Conservation (phyloP, 2,113 vertebrate genomes). For the Seriola aureovittata region DNA sequence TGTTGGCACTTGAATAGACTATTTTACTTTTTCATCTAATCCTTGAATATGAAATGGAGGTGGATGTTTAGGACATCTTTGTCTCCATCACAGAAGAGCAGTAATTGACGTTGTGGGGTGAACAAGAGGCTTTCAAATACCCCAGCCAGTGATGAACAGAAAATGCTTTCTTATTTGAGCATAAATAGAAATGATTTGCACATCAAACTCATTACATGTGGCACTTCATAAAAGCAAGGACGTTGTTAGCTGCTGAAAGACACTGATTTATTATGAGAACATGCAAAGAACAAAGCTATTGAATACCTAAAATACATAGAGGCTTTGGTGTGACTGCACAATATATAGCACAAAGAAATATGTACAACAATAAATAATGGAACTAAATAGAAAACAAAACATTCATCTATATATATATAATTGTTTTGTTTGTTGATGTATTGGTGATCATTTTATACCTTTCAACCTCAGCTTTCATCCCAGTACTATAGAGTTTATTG, state of each 20-base stretch:
- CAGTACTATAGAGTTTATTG: conserved; percentile 12
- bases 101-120: conserved; percentile 27
- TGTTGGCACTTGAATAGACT: conserved; percentile 18
- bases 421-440: neutral
- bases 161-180: conserved; percentile 21
- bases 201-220: conserved; percentile 31
- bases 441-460: neutral
- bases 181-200: conserved; percentile 39
- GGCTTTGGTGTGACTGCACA: neutral
- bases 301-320: neutral
- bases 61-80: conserved; percentile 28
- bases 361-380: neutral
- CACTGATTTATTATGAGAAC: neutral
- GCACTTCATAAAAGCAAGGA: conserved; percentile 2
- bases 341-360: neutral
- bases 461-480: neutral
- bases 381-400: neutral
- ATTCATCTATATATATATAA: neutral
- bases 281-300: conserved; percentile 5
- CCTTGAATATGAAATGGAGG: conserved; percentile 18
- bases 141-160: conserved; percentile 21
- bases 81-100: conserved; percentile 2
- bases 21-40: conserved; percentile 11
- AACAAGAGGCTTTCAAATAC: conserved; percentile 15
- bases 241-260: conserved; percentile 10